These are phyloP conservation scores for Drepanosiphum platanoidis DNA, from an alignment of 2,888 invertebrate species.

Conservation along the genomic window DNA sequence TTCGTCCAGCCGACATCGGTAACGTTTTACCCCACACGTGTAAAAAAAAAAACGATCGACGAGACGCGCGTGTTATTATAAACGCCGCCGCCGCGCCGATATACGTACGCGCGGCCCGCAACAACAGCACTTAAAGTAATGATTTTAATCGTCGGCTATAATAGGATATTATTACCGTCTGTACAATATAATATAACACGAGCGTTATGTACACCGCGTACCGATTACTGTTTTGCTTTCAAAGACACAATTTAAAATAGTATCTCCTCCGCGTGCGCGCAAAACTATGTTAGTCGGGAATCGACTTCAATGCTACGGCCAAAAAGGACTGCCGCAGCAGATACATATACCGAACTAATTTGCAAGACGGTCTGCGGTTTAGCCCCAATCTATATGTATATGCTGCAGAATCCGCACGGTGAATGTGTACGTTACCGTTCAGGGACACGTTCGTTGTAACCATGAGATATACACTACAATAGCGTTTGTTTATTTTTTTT, in stretches of 20 bases:
- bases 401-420: neutral
- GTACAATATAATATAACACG: too few relatives aligned
- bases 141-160: too few relatives aligned
- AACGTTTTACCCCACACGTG: too few relatives aligned
- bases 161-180: too few relatives aligned
- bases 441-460: conserved; percentile 22
- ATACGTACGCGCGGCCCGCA: too few relatives aligned
- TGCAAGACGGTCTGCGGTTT: conserved; percentile 21
- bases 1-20: too few relatives aligned
- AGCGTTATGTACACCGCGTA: too few relatives aligned
- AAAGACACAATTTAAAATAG: neutral
- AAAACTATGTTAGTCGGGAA: neutral
- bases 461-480: conserved; percentile 3
- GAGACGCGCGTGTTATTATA: too few relatives aligned
- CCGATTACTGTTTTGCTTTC: neutral
- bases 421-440: neutral
- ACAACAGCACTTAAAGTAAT: too few relatives aligned
- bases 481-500: neutral
- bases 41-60: too few relatives aligned
- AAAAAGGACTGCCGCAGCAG: neutral
- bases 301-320: neutral
- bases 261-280: neutral
- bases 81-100: too few relatives aligned
- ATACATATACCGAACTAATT: neutral
- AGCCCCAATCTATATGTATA: neutral